phyloP scores from a whole-genome alignment of 2,888 invertebrate genomes.

The Chloroclysta siterata region DNA sequence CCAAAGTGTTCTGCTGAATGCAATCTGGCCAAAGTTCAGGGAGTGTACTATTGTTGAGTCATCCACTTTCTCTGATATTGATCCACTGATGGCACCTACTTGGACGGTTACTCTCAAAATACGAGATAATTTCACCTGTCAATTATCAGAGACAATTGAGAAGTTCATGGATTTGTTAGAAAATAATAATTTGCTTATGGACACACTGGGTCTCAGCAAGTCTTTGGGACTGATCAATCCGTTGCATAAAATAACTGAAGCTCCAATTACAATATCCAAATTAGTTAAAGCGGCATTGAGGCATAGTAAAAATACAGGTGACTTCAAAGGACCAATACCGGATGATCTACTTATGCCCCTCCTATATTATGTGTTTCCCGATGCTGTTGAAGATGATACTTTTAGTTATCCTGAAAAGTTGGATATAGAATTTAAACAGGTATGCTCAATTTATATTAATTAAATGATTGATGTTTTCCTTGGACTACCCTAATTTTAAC shows the following conservation, averaged over 20 bases:
- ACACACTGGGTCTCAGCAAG: slow-evolving; percentile 75
- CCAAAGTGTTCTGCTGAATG: slow-evolving; percentile 90
- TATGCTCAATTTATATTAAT: slow-evolving; percentile 36
- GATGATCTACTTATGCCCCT: slow-evolving; percentile 91
- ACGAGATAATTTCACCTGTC: slow-evolving; percentile 88
- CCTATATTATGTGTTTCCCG: slow-evolving; percentile 94
- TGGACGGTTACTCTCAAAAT: slow-evolving; percentile 90
- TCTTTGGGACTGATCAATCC: slow-evolving; percentile 84
- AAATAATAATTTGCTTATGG: slow-evolving; percentile 77
- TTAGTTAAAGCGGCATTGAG: slow-evolving; percentile 82
- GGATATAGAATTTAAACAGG: slow-evolving; percentile 77
- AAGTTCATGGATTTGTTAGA: slow-evolving; percentile 89
- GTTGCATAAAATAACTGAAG: slow-evolving; percentile 90
- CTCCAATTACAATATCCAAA: slow-evolving; percentile 88
- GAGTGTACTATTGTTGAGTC: slow-evolving; percentile 95
- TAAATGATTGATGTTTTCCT: too few species aligned
- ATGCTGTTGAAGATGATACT: slow-evolving; percentile 88
- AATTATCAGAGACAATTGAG: slow-evolving; percentile 90
- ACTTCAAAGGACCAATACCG: slow-evolving; percentile 89
- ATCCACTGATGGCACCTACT: slow-evolving; percentile 90
- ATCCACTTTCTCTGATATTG: slow-evolving; percentile 94
- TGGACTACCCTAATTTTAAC: too few species aligned
- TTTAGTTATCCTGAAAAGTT: slow-evolving; percentile 81
- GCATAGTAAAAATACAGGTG: slow-evolving; percentile 82
- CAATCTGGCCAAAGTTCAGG: slow-evolving; percentile 94